Evolutionary conservation across 1,140 invertebrate species (phyloP), one percentile per base, ranked within the genome.

Genomic region (Wiebesia pumilae): DNA sequence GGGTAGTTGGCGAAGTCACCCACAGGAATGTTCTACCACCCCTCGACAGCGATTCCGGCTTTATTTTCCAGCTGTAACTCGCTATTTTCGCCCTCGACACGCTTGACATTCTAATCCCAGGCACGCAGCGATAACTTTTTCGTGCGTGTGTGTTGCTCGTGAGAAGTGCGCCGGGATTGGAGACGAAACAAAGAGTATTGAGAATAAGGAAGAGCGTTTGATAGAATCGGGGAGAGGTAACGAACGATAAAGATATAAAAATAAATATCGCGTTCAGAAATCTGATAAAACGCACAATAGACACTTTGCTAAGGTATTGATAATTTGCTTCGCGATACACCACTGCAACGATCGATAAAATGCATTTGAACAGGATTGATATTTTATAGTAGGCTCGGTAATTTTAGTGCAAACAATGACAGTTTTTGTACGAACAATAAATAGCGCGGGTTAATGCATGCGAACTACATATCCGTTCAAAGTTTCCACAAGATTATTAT

Each of bases 21-120:
- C 83, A 69, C 83, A 78, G 83, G 83, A 84, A 84, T 84, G 82
- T 62, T 35, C 0, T 24, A 10, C 65, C 19, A 24, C 43, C 43
- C 33, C 10, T 27, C 35, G 30, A 2, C 58, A 38, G 54, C 51
- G 83, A 84, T 58, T 75, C n/a, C 33, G 67, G 81, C 24, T 69
- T 38, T 47, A 77, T 58, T 58, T 80, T 7, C 78, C 33, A 7
- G 43, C n/a, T 30, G n/a, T 3, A 30, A 4, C 3, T 7, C n/a
- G n/a, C 43, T 54, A 35, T 67, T 83, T 54, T 38, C n/a, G 0
- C 69, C 24, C 47, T 35, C 69, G 21, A 27, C 27, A 40, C 58
- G 79, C 83, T 84, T 84, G 83, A 84, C 83, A 84, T 84, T 84
- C 83, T 79, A 84, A 84, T 84, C 58, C 83, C 75, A 51, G 6